Conservation (phyloP, 2,113 vertebrate species). For the Ailuropoda melanoleuca region DNA sequence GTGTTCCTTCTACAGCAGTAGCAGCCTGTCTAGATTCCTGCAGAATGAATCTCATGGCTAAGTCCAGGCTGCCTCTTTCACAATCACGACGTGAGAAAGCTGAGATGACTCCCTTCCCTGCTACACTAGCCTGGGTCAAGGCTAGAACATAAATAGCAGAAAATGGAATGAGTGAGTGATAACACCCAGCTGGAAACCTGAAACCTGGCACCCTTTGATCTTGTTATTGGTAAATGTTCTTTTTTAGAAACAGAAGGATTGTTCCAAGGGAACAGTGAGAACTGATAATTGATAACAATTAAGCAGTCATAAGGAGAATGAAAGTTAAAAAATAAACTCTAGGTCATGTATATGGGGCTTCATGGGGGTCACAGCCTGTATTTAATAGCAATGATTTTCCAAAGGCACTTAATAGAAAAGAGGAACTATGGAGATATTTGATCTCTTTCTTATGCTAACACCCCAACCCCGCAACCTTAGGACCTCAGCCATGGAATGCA, state of each 20-base stretch:
- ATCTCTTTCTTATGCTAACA: not conserved
- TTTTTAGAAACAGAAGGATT: not conserved
- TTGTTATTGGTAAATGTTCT: not conserved
- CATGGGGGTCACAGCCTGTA: not conserved
- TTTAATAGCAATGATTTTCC: constrained; percentile 22
- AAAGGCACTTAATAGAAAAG: constrained; percentile 19
- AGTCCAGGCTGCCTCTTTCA: not conserved
- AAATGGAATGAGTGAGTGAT: not conserved
- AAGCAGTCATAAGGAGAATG: constrained; percentile 6
- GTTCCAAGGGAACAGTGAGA: not conserved
- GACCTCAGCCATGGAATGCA: not conserved
- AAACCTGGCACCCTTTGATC: not conserved
- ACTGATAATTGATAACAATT: not conserved
- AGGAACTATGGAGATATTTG: not conserved
- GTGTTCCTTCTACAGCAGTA: not conserved
- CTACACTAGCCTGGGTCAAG: constrained; percentile 10
- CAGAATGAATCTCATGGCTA: not conserved
- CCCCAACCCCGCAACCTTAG: not conserved
- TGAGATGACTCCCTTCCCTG: not conserved
- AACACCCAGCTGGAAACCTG: not conserved
- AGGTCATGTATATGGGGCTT: not conserved
- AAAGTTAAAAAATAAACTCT: constrained; percentile 43
- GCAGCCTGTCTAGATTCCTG: not conserved
- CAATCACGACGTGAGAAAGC: constrained; percentile 29
- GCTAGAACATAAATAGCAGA: not conserved